A percentile compares a stretch with the other conserved stretches of the same genome.
phyloP scores from a whole-genome alignment of 2,113 vertebrate genomes.

The Melanerpes aurifrons region DNA sequence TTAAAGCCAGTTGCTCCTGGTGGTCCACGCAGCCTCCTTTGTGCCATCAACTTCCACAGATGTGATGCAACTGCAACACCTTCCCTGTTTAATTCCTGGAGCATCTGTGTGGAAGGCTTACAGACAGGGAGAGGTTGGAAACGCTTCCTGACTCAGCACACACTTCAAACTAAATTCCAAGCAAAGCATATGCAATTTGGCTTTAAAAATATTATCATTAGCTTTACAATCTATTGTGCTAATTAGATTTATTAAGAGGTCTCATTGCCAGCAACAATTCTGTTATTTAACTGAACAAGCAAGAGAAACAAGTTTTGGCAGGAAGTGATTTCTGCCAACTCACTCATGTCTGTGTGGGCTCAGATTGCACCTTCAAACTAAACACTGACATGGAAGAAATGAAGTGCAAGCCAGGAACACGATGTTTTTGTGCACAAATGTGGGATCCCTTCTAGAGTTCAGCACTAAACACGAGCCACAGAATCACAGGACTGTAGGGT shows the following conservation, averaged over 20 bases:
- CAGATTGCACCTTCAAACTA: neutral
- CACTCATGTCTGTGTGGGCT: neutral
- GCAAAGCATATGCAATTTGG: neutral
- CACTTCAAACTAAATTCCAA: slow-evolving; percentile 1
- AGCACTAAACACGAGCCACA: neutral
- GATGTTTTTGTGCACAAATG: no score
- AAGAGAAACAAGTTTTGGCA: neutral
- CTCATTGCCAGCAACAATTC: neutral
- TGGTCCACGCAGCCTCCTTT: neutral
- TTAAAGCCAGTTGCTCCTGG: neutral
- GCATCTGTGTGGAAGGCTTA: neutral
- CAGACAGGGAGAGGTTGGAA: neutral
- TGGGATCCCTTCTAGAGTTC: neutral
- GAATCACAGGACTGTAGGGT: no score
- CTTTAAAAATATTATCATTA: neutral
- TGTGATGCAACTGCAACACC: accelerated
- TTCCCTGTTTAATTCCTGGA: neutral
- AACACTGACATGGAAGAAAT: neutral
- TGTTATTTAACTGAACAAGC: slow-evolving; percentile 9
- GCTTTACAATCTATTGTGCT: neutral
- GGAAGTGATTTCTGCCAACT: neutral
- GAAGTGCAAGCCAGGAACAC: neutral
- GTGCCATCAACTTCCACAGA: neutral
- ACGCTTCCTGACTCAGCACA: neutral
- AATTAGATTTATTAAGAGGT: slow-evolving; percentile 25